These are phyloP conservation scores for Ctenochaetus hawaiiensis DNA, from an alignment of 2,797 vertebrate genomes.

Conservation along the genomic window DNA sequence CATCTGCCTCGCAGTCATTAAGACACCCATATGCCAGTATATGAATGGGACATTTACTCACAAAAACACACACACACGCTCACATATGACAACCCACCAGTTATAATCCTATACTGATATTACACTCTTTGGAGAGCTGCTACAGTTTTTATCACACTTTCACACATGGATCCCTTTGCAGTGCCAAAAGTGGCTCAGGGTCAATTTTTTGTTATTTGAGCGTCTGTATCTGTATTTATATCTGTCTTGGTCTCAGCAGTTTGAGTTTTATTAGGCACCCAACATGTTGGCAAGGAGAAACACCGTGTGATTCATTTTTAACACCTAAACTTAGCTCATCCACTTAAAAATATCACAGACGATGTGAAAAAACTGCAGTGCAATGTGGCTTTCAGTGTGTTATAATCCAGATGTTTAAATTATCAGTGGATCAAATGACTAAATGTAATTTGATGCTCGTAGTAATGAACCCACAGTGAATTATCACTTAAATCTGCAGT, in stretches of 20 bases:
- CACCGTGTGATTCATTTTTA: slow-evolving; percentile 54
- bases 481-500: neutral
- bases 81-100: slow-evolving; percentile 39
- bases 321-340: slow-evolving; percentile 39
- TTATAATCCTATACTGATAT: slow-evolving; percentile 57
- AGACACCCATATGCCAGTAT: slow-evolving; percentile 74
- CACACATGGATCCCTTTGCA: slow-evolving; percentile 29
- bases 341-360: slow-evolving; percentile 22
- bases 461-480: neutral
- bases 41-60: slow-evolving; percentile 71
- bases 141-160: slow-evolving; percentile 59
- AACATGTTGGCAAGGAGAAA: slow-evolving; percentile 30
- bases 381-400: neutral
- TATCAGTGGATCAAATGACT: neutral
- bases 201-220: slow-evolving; percentile 43
- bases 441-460: neutral
- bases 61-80: slow-evolving; percentile 46
- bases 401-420: neutral
- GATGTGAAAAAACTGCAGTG: slow-evolving; percentile 3
- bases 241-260: slow-evolving; percentile 28
- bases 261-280: slow-evolving; percentile 48
- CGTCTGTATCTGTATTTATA: neutral
- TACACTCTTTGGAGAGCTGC: slow-evolving; percentile 41
- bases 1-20: slow-evolving; percentile 84
- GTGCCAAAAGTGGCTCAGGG: slow-evolving; percentile 25